Percentiles rank a stretch among this genome's conserved stretches.
phyloP scores from a whole-genome alignment of 2,113 vertebrate species.

The Chlorocebus sabaeus region DNA sequence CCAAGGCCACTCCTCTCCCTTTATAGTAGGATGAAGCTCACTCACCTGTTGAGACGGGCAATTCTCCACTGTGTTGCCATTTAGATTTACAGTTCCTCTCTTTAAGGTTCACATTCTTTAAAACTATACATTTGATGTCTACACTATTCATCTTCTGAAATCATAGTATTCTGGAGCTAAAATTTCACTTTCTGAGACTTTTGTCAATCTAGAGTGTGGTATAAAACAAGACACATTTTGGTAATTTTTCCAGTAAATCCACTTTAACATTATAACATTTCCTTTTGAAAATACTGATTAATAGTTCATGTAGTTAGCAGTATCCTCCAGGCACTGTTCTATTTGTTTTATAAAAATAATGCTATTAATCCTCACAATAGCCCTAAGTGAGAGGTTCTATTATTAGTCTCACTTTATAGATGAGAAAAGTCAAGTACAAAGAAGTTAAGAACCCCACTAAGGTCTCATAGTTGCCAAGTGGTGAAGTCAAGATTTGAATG shows the following conservation, averaged over 20 bases:
- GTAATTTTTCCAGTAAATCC: not conserved
- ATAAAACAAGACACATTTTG: slow-evolving; percentile 2
- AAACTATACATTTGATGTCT: slow-evolving; percentile 4
- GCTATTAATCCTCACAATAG: not conserved
- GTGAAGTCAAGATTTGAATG: not conserved
- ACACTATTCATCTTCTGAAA: not conserved
- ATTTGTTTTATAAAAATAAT: slow-evolving; percentile 31
- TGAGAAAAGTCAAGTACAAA: slow-evolving; percentile 6
- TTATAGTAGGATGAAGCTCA: not conserved
- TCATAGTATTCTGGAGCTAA: slow-evolving; percentile 6
- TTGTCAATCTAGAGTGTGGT: not conserved
- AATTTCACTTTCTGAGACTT: slow-evolving; percentile 39
- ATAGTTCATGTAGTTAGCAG: not conserved
- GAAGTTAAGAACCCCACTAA: not conserved
- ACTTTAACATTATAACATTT: slow-evolving; percentile 12
- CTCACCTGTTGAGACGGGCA: not conserved
- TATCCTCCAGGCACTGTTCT: not conserved
- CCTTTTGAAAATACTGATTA: slow-evolving; percentile 22
- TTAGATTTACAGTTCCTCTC: not conserved
- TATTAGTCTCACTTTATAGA: not conserved
- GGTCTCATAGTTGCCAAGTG: not conserved
- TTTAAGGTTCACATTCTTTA: not conserved
- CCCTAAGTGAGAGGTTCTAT: not conserved
- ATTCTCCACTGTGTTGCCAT: not conserved
- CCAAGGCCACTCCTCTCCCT: not conserved